Base-by-base conservation (phyloP, 2,113 vertebrate species). In the Physeter macrocephalus region DNA sequence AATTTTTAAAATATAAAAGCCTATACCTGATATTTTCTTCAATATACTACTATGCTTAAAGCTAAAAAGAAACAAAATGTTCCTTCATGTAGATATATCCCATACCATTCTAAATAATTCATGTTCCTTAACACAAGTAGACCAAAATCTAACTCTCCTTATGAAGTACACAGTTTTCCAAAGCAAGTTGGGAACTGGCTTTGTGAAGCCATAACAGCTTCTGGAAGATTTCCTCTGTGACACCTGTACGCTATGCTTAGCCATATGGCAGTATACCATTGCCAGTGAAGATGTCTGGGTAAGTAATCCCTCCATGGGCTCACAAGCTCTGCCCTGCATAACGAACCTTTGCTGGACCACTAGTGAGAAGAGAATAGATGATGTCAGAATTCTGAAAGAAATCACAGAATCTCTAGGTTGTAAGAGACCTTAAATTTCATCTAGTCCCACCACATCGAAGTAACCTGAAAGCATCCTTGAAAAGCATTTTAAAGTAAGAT, bases 131-230 rank as follows among this genome's bases (percentile, higher is more conserved):
- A 72, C 1, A 66, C 39, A 43, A 34, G 34, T 75, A 34, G 46
- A 88, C 34, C 66, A 96, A 97, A 95, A 82, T 67, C 39, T 88
- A 94, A 75, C 34, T 93, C 97, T 86, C 12, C 52, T 88, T 67
- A 59, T 77, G 31, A 88, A 95, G 17, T 62, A 71, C 18, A 29
- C 3, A 61, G 14, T 86, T 74, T 94, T 86, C 78, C 67, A 81
- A 94, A 84, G 81, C 39, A 81, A 49, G 31, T 49, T 95, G 27
- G 90, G 23, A 62, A 62, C 90, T 88, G 90, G 69, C 25, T 97
- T 89, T 91, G 39, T 62, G 69, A 96, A 52, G 83, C 34, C 52
- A 87, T 52, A 54, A 87, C 97, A 86, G n/a, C 49, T 96, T 91
- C 88, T 88, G 66, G 54, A 93, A 69, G 77, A 52, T 93, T 87